These are phyloP conservation scores for Psittacula echo DNA, from an alignment of 2,797 vertebrate species.

Conservation along the genomic window DNA sequence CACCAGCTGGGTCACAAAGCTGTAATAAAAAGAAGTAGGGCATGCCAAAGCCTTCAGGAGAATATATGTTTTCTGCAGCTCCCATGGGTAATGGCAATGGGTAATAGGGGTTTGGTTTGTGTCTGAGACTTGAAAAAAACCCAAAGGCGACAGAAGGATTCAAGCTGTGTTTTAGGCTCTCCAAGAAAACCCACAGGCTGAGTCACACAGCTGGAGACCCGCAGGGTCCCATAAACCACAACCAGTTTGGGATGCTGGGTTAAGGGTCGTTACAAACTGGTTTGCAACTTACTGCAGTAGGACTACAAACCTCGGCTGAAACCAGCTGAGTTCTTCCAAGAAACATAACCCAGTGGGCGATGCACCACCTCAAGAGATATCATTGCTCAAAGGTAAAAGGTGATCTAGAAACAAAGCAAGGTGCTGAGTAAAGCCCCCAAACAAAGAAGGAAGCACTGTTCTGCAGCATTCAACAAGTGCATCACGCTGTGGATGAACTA, in stretches of 20 bases:
- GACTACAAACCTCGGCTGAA: background rate
- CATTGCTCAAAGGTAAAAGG: background rate
- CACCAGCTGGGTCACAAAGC: background rate
- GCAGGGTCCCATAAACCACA: background rate
- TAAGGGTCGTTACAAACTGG: background rate
- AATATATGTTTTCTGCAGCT: background rate
- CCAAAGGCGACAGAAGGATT: background rate
- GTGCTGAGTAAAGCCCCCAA: background rate
- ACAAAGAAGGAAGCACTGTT: background rate
- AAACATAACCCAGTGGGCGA: background rate
- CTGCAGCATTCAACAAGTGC: background rate
- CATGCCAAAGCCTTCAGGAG: background rate
- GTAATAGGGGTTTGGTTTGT: background rate
- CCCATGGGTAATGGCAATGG: background rate
- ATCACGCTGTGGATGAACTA: background rate
- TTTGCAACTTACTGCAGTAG: background rate
- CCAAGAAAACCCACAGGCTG: background rate
- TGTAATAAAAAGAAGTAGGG: background rate
- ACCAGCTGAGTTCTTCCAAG: background rate
- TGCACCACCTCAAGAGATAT: background rate
- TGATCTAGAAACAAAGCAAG: background rate
- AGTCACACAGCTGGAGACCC: background rate
- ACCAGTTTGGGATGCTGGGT: background rate
- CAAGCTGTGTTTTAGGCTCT: background rate
- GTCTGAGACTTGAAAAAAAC: background rate